A percentile compares a stretch with the other conserved stretches of the same genome.
phyloP scores from a whole-genome alignment of 1,140 invertebrate species.

The Pogonomyrmex californicus region DNA sequence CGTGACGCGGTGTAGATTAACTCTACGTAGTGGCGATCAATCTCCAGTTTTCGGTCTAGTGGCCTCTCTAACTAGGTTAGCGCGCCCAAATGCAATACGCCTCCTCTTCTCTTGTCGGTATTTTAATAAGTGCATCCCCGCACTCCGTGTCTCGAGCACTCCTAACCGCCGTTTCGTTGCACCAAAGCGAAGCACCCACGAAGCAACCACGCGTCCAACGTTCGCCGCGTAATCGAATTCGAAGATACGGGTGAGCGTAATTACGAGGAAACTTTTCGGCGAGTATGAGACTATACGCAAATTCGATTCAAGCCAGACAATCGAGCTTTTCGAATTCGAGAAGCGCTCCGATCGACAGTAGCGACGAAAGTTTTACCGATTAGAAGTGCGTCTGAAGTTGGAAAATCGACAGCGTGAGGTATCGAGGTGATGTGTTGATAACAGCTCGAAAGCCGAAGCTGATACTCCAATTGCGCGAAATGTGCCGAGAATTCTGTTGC shows the following conservation, averaged over 20 bases:
- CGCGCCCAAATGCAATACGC: neutral
- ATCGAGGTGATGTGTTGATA: slow-evolving; percentile 37
- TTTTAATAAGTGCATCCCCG: slow-evolving; percentile 36
- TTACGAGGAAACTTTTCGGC: slow-evolving; percentile 46
- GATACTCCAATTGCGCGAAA: slow-evolving; percentile 17
- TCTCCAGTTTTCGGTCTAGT: slow-evolving; percentile 48
- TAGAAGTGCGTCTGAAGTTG: slow-evolving; percentile 11
- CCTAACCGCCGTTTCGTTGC: no score
- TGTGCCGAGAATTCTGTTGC: slow-evolving; percentile 25
- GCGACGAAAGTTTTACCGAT: slow-evolving; percentile 52
- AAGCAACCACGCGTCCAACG: neutral
- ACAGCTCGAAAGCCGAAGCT: neutral
- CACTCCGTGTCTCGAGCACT: neutral
- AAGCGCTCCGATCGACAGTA: slow-evolving; percentile 10
- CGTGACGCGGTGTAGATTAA: slow-evolving; percentile 54
- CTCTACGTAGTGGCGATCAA: slow-evolving; percentile 35
- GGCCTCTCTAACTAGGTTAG: slow-evolving; percentile 40
- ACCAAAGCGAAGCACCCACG: neutral
- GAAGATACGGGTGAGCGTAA: slow-evolving; percentile 25
- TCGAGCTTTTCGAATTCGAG: slow-evolving; percentile 18
- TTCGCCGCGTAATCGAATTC: slow-evolving; percentile 40
- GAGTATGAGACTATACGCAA: slow-evolving; percentile 39
- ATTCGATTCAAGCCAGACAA: slow-evolving; percentile 45
- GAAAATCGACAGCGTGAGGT: neutral
- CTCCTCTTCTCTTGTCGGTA: neutral